Conservation (phyloP, 1,140 invertebrate genomes). For the Latrodectus geometricus region DNA sequence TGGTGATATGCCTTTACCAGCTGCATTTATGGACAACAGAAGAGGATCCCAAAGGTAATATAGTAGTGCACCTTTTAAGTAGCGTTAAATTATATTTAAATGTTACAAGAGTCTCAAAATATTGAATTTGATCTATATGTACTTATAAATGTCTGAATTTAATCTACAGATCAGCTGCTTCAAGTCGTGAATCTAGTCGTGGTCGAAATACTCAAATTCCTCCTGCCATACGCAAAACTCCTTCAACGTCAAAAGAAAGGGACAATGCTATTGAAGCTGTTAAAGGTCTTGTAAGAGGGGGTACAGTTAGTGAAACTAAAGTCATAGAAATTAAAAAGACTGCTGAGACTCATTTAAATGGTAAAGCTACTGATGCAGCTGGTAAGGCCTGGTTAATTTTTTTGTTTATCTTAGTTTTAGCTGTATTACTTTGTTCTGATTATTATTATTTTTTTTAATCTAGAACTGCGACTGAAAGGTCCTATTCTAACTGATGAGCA, state of each 20-base stretch:
- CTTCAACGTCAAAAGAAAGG: conserved; percentile 51
- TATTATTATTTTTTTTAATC: not conserved
- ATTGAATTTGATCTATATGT: not conserved
- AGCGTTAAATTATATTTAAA: not conserved
- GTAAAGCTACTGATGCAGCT: conserved; percentile 19
- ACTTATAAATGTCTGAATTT: not conserved
- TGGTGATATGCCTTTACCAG: not conserved
- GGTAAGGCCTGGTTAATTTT: not conserved
- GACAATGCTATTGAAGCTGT: conserved; percentile 42
- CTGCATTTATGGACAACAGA: conserved; percentile 30
- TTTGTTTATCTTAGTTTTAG: not conserved
- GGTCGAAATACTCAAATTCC: conserved; percentile 12
- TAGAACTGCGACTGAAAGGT: conserved; percentile 51
- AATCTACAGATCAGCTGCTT: conserved; percentile 53
- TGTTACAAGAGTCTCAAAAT: not conserved
- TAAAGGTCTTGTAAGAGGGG: conserved; percentile 16
- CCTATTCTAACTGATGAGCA: conserved; percentile 66
- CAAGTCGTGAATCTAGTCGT: conserved; percentile 49
- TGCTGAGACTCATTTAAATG: conserved; percentile 26
- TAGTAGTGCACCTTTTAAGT: no score
- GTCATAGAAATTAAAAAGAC: not conserved
- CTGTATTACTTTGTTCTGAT: not conserved
- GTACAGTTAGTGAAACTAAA: not conserved
- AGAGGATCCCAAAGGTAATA: conserved; percentile 46
- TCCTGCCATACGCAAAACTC: conserved; percentile 43